A percentile compares a stretch with the other conserved stretches of the same genome.
Conservation (phyloP, 2,113 vertebrate species). For the Atlantisia rogersi region DNA sequence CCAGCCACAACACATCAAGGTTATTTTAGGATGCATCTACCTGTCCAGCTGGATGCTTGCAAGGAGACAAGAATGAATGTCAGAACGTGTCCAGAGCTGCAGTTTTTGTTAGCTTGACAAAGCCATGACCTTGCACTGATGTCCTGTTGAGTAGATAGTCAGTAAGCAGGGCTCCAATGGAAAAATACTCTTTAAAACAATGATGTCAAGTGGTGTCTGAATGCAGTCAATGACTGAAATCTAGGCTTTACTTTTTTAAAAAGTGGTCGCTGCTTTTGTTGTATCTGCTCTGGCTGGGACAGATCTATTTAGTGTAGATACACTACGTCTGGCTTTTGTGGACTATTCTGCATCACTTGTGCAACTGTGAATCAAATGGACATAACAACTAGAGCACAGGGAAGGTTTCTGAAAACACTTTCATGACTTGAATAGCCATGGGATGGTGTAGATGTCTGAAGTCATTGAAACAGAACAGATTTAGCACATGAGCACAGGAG, state of each 20-base stretch:
- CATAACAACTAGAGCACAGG: background rate
- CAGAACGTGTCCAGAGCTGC: background rate
- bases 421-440: background rate
- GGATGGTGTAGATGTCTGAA: background rate
- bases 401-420: background rate
- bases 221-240: background rate
- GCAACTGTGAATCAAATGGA: background rate
- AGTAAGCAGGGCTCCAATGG: background rate
- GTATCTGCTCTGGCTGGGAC: background rate
- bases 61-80: background rate
- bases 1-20: background rate
- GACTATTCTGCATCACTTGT: background rate
- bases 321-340: background rate
- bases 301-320: background rate
- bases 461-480: background rate
- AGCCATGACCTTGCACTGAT: background rate
- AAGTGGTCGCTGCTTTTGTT: background rate
- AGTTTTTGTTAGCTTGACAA: background rate
- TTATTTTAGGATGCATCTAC: slow-evolving; percentile 25
- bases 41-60: background rate
- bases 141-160: background rate
- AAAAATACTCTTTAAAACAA: background rate
- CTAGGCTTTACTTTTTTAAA: background rate
- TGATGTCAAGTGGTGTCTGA: background rate
- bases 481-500: background rate